phyloP scores from a whole-genome alignment of 2,113 vertebrate genomes.

The Synodontis membranacea region DNA sequence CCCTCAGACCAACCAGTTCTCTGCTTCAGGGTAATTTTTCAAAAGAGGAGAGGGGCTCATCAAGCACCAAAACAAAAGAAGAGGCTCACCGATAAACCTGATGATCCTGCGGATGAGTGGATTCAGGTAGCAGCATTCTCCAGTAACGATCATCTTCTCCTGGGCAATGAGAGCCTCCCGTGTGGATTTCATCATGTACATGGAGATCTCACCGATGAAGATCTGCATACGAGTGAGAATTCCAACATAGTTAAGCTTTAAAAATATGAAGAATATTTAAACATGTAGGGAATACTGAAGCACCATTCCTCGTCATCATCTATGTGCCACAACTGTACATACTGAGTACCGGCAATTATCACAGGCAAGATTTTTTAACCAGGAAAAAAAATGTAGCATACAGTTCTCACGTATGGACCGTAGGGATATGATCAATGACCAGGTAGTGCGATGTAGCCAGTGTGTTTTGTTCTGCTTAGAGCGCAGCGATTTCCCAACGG shows the following conservation, averaged over 20 bases:
- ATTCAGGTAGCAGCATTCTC: constrained; percentile 98
- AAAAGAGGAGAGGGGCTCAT: constrained; percentile 19
- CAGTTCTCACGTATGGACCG: no score
- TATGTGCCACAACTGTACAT: not conserved
- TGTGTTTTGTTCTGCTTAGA: no score
- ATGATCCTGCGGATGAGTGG: constrained; percentile 92
- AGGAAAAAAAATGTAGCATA: no score
- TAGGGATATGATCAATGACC: not conserved
- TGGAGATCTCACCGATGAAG: constrained; percentile 94
- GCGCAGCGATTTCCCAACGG: not conserved
- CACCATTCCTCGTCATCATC: not conserved
- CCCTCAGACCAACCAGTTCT: not conserved
- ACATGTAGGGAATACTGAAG: not conserved
- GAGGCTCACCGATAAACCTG: constrained; percentile 89
- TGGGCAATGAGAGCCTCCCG: constrained; percentile 88
- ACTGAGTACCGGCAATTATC: no score
- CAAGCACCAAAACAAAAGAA: not conserved
- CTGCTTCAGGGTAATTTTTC: not conserved
- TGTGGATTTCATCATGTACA: constrained; percentile 97
- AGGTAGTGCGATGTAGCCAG: not conserved
- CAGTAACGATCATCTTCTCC: constrained; percentile 97
- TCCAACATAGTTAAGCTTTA: not conserved
- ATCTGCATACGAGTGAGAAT: constrained; percentile 74
- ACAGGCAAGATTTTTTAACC: no score
- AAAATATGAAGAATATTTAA: not conserved